phyloP scores from a whole-genome alignment of 35 echinoderm and acorn worm species.

The Chiridota heheva region DNA sequence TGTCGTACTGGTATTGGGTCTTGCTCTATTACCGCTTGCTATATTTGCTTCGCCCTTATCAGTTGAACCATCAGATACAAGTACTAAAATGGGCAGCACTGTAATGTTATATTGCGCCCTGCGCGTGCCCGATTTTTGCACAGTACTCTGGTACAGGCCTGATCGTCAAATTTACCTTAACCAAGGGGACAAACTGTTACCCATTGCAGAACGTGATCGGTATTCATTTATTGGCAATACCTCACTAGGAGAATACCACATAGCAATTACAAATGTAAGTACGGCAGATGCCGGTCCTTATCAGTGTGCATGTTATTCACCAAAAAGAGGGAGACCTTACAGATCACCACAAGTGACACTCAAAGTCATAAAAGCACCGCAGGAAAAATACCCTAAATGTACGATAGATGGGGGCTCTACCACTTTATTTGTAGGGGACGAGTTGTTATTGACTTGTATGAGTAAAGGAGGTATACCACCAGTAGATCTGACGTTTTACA shows the following conservation, averaged over 20 bases:
- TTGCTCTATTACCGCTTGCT: too few species aligned
- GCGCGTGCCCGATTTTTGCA: background rate
- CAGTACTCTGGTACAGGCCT: constrained; percentile 15
- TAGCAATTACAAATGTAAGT: constrained; percentile 12
- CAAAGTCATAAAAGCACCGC: constrained; percentile 7
- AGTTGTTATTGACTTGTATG: constrained; percentile 13
- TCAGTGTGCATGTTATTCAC: constrained; percentile 27
- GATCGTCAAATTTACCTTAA: background rate
- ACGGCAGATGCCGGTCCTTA: constrained; percentile 27
- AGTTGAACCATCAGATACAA: background rate
- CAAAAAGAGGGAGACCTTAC: background rate
- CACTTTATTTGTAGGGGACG: constrained; percentile 23
- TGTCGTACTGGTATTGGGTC: too few species aligned
- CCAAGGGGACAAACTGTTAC: background rate
- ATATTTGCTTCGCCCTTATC: too few species aligned
- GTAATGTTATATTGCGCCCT: background rate
- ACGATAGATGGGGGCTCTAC: constrained; percentile 23
- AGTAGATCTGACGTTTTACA: background rate
- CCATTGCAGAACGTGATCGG: background rate
- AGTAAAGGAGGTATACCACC: constrained; percentile 37
- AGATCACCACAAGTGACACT: too few species aligned
- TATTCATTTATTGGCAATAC: constrained; percentile 25
- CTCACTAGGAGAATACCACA: constrained; percentile 9
- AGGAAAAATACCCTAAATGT: constrained; percentile 24
- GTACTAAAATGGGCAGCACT: background rate